These are phyloP conservation scores for Chrysolina haemoptera DNA, from an alignment of 2,888 invertebrate genomes.

Conservation along the genomic window DNA sequence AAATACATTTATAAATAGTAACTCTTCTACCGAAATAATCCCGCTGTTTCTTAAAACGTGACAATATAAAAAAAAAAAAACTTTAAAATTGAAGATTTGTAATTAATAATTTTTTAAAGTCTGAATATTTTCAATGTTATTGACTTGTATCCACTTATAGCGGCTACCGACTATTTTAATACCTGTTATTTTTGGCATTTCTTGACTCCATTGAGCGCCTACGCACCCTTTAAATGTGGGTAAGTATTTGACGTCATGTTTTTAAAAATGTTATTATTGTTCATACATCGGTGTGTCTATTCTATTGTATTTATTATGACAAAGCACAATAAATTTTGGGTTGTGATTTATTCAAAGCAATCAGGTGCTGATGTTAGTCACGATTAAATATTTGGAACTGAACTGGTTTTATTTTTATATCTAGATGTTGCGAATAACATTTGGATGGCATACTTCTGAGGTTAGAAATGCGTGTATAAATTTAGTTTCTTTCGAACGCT, in stretches of 20 bases:
- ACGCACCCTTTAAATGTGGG: neutral
- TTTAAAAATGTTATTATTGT: neutral
- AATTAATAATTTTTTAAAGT: too few species aligned
- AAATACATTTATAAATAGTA: too few species aligned
- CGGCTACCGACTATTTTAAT: neutral
- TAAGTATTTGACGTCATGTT: neutral
- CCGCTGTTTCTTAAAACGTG: too few species aligned
- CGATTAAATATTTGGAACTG: neutral
- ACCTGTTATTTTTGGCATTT: neutral
- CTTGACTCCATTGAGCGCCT: neutral
- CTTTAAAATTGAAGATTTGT: too few species aligned
- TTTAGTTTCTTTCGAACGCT: neutral
- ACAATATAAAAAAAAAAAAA: neutral
- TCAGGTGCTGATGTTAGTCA: neutral
- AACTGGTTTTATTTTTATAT: conserved; percentile 10
- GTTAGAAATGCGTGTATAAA: neutral
- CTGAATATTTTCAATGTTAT: neutral
- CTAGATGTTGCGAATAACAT: conserved; percentile 7
- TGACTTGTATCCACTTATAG: neutral
- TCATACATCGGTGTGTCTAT: too few species aligned
- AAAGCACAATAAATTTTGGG: neutral
- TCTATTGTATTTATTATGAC: too few species aligned
- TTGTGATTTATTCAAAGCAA: neutral
- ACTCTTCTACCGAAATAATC: too few species aligned
- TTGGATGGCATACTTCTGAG: neutral